Evolutionary conservation across 37 sponge, comb jelly and placozoan species (phyloP).

Genomic region (Cladorhizidae sp.): DNA sequence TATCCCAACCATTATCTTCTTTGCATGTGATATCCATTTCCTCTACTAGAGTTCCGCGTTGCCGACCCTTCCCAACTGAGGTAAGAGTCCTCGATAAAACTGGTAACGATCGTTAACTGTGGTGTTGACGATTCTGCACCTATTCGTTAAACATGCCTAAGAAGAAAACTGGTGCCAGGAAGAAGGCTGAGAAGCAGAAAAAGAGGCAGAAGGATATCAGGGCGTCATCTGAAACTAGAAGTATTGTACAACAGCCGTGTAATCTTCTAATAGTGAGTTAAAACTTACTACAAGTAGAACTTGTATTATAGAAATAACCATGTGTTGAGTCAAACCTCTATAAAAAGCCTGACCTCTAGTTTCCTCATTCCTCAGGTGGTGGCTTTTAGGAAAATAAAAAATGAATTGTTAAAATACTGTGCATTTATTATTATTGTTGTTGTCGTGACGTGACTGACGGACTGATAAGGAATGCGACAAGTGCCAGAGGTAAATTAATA

Average conservation of each 20-base stretch:
- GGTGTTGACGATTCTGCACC: too few species aligned
- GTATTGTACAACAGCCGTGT: slow-evolving; percentile 71
- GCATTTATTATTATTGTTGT: neutral
- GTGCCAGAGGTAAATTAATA: slow-evolving; percentile 79
- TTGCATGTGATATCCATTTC: neutral
- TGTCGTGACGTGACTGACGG: neutral
- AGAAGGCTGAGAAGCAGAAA: slow-evolving; percentile 95
- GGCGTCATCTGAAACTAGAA: slow-evolving; percentile 35
- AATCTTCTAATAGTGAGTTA: slow-evolving; percentile 81
- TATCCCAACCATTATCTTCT: slow-evolving; percentile 33
- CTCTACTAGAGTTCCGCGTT: neutral
- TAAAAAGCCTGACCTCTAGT: too few species aligned
- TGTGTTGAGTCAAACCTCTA: too few species aligned
- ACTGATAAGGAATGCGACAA: slow-evolving; percentile 86
- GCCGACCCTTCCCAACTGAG: too few species aligned
- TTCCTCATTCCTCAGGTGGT: too few species aligned
- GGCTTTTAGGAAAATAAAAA: too few species aligned
- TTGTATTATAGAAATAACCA: too few species aligned
- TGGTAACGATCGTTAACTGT: too few species aligned
- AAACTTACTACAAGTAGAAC: too few species aligned
- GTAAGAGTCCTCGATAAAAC: too few species aligned
- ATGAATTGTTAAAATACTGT: too few species aligned
- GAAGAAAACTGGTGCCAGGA: slow-evolving; percentile 94
- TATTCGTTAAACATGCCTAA: slow-evolving; percentile 98
- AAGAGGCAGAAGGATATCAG: slow-evolving; percentile 83